Evolutionary conservation across 2,888 invertebrate genomes (phyloP).

Genomic region (Vannuccia rotundouncinata): DNA sequence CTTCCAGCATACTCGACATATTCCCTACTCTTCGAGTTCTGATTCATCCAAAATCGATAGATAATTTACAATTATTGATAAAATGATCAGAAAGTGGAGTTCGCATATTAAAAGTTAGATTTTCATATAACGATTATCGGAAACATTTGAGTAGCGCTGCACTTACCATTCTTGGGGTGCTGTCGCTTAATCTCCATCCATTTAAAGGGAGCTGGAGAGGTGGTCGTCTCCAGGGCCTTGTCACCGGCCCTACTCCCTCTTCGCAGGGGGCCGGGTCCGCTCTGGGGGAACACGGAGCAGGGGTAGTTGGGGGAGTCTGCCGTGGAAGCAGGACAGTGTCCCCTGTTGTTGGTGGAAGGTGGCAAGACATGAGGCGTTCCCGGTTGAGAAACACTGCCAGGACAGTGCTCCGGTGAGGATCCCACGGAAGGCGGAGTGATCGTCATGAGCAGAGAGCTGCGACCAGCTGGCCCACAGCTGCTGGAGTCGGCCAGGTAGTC

Average conservation of each 20-base stretch:
- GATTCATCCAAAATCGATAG: no score
- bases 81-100: no score
- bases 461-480: no score
- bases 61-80: no score
- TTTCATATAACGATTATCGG: no score
- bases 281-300: no score
- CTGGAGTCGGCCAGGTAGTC: neutral
- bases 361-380: neutral
- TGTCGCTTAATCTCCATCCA: constrained; percentile 39
- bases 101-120: no score
- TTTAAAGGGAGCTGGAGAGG: constrained; percentile 31
- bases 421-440: neutral
- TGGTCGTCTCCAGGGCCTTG: neutral
- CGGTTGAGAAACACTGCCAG: no score
- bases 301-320: neutral
- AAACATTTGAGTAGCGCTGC: no score
- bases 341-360: neutral
- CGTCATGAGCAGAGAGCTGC: neutral
- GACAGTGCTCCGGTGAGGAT: neutral
- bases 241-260: neutral
- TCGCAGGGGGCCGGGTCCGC: neutral
- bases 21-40: no score
- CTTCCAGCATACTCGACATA: no score
- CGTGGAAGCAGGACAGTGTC: neutral
- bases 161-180: constrained; percentile 17